A percentile compares a stretch with the other conserved stretches of the same genome.
Evolutionary conservation across 2,888 invertebrate genomes (phyloP).

Genomic region (Quadriops clusia): DNA sequence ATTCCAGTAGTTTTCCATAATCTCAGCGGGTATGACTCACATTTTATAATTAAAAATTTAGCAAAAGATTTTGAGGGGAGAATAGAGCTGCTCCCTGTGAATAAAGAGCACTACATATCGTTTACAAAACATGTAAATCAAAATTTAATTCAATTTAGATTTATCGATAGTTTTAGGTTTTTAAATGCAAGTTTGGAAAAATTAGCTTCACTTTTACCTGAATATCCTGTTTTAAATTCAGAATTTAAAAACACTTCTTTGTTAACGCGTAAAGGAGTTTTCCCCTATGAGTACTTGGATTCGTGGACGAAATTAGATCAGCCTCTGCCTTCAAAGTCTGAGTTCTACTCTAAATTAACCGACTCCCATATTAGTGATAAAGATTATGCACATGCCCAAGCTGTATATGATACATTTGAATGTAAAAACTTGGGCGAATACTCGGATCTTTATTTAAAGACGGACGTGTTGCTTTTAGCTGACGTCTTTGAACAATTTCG

Average conservation of each 20-base stretch:
- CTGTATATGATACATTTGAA: slow-evolving; percentile 3
- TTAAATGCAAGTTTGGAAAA: slow-evolving; percentile 9
- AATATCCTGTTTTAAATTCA: neutral
- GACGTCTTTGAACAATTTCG: slow-evolving; percentile 28
- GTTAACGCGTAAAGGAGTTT: slow-evolving; percentile 5
- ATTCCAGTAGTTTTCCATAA: no score
- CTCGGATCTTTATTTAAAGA: slow-evolving; percentile 16
- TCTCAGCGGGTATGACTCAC: no score
- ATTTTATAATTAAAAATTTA: no score
- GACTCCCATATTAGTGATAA: slow-evolving; percentile 2
- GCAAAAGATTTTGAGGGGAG: no score
- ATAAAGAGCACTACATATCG: slow-evolving; percentile 11
- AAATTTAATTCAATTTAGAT: slow-evolving; percentile 10
- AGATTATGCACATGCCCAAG: slow-evolving; percentile 3
- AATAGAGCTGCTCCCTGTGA: no score
- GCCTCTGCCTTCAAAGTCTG: slow-evolving; percentile 1
- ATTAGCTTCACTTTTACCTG: slow-evolving; percentile 3
- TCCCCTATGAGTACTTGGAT: slow-evolving; percentile 6
- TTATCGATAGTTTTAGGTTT: slow-evolving; percentile 12
- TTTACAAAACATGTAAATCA: slow-evolving; percentile 10
- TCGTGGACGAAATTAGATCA: neutral
- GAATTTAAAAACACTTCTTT: neutral
- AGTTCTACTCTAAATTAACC: slow-evolving; percentile 3
- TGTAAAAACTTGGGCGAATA: slow-evolving; percentile 3
- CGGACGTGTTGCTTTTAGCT: slow-evolving; percentile 22